A percentile compares a stretch with the other conserved stretches of the same genome.
Conservation (phyloP, 2,888 invertebrate species). For the Philereme vetulata region DNA sequence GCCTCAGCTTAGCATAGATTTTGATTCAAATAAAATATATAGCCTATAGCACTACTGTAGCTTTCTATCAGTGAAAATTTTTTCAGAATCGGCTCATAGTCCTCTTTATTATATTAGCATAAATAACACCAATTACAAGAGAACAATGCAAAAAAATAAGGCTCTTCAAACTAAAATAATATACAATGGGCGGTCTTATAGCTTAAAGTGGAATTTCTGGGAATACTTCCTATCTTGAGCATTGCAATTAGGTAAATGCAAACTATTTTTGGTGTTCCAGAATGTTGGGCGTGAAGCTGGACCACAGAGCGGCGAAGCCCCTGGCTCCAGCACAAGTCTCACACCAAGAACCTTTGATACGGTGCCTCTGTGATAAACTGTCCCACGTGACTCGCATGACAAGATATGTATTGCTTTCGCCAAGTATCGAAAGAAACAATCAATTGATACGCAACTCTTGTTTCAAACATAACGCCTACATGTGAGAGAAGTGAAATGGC, state of each 20-base stretch:
- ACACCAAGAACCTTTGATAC: conserved; percentile 70
- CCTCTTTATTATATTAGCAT: no score
- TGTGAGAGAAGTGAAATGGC: conserved; percentile 17
- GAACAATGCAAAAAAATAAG: no score
- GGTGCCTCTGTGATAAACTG: conserved; percentile 77
- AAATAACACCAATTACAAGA: no score
- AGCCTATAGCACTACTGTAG: no score
- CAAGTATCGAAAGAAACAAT: conserved; percentile 24
- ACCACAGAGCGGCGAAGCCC: conserved; percentile 85
- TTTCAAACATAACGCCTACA: conserved; percentile 14
- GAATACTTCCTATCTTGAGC: no score
- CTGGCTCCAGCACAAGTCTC: conserved; percentile 83
- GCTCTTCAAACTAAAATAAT: no score
- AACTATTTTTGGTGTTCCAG: conserved; percentile 53
- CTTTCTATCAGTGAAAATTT: no score
- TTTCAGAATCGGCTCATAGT: no score
- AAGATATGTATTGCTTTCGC: conserved; percentile 54
- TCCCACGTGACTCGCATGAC: conserved; percentile 65
- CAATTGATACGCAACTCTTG: conserved; percentile 20
- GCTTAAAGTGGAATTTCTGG: conserved; percentile 6
- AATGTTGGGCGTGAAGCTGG: conserved; percentile 81
- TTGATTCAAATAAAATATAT: no score
- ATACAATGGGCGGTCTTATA: background rate
- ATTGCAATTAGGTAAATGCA: no score
- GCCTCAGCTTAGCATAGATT: no score